phyloP scores from a whole-genome alignment of 2,888 invertebrate genomes.

The Apotomis betuletana region DNA sequence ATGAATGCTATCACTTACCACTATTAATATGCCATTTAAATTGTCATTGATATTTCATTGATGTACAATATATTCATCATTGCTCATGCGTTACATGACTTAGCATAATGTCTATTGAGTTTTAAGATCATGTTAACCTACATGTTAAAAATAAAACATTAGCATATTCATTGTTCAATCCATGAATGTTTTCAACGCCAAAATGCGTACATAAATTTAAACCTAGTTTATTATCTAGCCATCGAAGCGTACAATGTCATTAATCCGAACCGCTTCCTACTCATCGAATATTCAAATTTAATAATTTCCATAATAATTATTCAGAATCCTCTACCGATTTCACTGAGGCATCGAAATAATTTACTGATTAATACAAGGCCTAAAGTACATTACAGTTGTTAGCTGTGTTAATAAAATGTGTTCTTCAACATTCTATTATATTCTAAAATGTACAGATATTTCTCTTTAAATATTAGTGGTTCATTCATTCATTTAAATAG shows the following conservation, averaged over 20 bases:
- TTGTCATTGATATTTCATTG: not conserved
- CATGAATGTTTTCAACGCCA: slow-evolving; percentile 5
- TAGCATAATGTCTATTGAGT: not conserved
- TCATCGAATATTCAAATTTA: slow-evolving; percentile 31
- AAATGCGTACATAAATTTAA: slow-evolving; percentile 22
- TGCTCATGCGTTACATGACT: not conserved
- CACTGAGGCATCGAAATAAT: not conserved
- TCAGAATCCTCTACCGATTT: slow-evolving; percentile 5
- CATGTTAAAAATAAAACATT: slow-evolving; percentile 25
- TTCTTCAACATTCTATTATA: no score
- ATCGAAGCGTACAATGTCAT: slow-evolving; percentile 20
- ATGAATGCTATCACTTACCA: not conserved
- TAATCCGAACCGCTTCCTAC: slow-evolving; percentile 25
- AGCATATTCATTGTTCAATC: slow-evolving; percentile 19
- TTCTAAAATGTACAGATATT: no score
- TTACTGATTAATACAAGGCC: not conserved
- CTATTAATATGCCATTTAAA: not conserved
- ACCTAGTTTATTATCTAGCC: slow-evolving; percentile 25
- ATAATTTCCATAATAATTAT: slow-evolving; percentile 25
- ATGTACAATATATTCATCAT: slow-evolving; percentile 18
- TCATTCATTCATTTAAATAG: no score
- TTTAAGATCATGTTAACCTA: not conserved
- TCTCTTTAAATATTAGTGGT: no score
- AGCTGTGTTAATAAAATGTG: no score
- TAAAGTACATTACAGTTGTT: no score